phyloP scores from a whole-genome alignment of 1,140 invertebrate genomes.

The Cotesia vestalis region DNA sequence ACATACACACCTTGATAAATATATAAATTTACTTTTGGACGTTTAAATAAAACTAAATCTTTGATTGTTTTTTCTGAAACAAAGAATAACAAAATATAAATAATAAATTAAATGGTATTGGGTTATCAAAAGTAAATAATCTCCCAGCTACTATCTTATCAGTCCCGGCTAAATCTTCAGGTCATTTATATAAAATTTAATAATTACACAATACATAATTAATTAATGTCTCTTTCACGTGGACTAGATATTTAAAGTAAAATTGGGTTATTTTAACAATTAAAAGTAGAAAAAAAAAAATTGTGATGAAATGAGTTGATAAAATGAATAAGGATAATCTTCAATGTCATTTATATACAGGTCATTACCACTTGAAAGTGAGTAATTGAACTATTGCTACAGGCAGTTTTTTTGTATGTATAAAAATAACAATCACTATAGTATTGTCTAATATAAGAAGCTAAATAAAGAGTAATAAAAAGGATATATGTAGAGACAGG shows the following conservation, averaged over 20 bases:
- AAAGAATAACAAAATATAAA: background rate
- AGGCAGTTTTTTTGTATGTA: background rate
- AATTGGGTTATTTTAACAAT: background rate
- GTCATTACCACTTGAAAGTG: slow-evolving; percentile 16
- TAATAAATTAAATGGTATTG: background rate
- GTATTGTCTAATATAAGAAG: too few relatives aligned
- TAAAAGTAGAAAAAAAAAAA: slow-evolving; percentile 3
- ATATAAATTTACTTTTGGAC: slow-evolving; percentile 7
- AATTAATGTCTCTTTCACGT: background rate
- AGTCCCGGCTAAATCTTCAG: background rate
- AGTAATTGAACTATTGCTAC: slow-evolving; percentile 1
- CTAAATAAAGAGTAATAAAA: too few relatives aligned
- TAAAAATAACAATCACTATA: background rate
- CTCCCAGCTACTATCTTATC: background rate
- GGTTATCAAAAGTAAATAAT: slow-evolving; percentile 5
- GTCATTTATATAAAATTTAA: slow-evolving; percentile 6
- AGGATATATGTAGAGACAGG: too few relatives aligned
- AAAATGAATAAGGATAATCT: background rate
- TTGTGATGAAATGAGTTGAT: background rate
- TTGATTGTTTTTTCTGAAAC: background rate
- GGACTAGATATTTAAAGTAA: too few relatives aligned
- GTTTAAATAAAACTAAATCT: background rate
- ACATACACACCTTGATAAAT: background rate
- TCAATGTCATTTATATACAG: slow-evolving; percentile 15
- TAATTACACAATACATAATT: background rate